Percentiles rank a stretch among this genome's conserved stretches.
These are phyloP conservation scores for Andricus quercusramuli DNA, from an alignment of 2,888 invertebrate species.

Conservation along the genomic window DNA sequence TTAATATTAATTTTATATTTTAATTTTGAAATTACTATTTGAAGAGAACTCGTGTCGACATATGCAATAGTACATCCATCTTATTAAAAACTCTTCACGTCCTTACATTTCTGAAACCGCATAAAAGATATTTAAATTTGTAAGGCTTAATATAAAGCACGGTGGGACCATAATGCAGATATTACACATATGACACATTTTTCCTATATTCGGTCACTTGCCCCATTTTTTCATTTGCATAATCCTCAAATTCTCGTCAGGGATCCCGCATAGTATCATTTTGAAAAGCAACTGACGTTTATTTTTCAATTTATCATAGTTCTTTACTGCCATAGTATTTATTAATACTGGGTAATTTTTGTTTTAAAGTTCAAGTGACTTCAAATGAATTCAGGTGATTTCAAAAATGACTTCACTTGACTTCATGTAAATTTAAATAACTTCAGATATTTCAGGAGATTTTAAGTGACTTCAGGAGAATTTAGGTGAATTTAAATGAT, in stretches of 20 bases:
- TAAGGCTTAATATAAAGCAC: constrained; percentile 9
- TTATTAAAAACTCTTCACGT: constrained; percentile 15
- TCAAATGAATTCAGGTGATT: no score
- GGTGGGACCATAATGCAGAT: neutral
- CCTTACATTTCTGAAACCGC: constrained; percentile 13
- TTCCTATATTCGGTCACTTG: constrained; percentile 13
- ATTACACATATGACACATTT: constrained; percentile 15
- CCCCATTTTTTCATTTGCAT: constrained; percentile 18
- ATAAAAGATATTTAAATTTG: constrained; percentile 28
- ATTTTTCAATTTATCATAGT: neutral
- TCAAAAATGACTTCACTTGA: no score
- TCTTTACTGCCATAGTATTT: neutral
- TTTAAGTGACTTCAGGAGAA: no score
- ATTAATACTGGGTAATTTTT: neutral
- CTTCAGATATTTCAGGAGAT: no score
- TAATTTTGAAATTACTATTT: neutral
- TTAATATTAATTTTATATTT: no score
- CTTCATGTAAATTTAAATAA: no score
- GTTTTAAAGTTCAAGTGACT: neutral
- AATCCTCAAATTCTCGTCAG: neutral
- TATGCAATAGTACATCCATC: constrained; percentile 17
- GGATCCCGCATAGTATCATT: neutral
- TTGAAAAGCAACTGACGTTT: neutral
- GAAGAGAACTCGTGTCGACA: neutral
- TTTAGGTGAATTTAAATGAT: no score